A percentile compares a stretch with the other conserved stretches of the same genome.
phyloP scores from a whole-genome alignment of 2,888 invertebrate species.

The Hyles lineata region DNA sequence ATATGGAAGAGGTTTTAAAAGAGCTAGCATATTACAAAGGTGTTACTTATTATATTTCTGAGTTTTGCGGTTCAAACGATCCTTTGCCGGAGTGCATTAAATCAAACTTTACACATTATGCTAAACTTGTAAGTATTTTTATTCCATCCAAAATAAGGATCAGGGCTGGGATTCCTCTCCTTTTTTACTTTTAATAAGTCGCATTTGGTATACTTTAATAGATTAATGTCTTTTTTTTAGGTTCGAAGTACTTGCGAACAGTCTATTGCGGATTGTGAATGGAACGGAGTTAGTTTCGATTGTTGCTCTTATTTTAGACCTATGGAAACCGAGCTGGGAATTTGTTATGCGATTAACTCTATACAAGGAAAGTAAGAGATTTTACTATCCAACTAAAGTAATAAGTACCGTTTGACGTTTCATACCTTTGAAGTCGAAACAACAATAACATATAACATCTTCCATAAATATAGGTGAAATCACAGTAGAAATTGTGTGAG shows the following conservation, averaged over 20 bases:
- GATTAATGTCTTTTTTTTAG: slow-evolving; percentile 53
- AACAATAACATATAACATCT: no score
- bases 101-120: slow-evolving; percentile 85
- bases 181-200: no score
- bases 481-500: no score
- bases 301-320: slow-evolving; percentile 87
- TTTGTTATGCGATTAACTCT: slow-evolving; percentile 88
- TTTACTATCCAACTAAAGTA: neutral
- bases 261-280: slow-evolving; percentile 84
- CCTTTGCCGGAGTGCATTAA: slow-evolving; percentile 84
- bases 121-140: slow-evolving; percentile 76
- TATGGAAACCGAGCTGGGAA: slow-evolving; percentile 88
- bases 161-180: no score
- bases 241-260: slow-evolving; percentile 85
- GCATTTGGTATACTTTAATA: no score
- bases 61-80: slow-evolving; percentile 86
- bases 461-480: no score
- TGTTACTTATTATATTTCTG: slow-evolving; percentile 88
- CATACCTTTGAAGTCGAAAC: no score
- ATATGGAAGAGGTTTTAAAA: slow-evolving; percentile 89
- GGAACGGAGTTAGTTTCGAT: slow-evolving; percentile 86
- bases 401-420: no score
- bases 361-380: slow-evolving; percentile 83
- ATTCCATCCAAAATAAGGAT: no score
- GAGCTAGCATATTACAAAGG: slow-evolving; percentile 90